Evolutionary conservation across 2,888 invertebrate species (phyloP).

Genomic region (Erebia ligea): DNA sequence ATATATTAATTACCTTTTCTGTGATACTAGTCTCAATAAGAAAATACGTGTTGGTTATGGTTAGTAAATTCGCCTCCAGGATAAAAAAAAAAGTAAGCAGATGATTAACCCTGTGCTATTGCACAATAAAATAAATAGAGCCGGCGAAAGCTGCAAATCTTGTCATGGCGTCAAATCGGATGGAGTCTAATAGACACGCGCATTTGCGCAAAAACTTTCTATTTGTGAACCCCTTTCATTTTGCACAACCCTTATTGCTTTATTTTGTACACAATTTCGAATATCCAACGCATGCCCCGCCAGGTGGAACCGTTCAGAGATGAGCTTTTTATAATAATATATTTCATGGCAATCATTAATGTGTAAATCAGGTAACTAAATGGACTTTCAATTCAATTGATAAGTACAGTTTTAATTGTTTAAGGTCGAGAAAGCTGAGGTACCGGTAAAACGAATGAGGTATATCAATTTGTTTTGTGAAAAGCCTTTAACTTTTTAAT

Average conservation of each 20-base stretch:
- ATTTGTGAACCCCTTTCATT: conserved; percentile 58
- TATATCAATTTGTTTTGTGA: not conserved
- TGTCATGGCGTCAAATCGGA: conserved; percentile 23
- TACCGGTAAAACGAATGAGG: not conserved
- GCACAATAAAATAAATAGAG: conserved; percentile 24
- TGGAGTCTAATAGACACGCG: conserved; percentile 52
- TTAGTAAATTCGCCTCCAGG: not conserved
- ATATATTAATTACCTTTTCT: too few relatives aligned
- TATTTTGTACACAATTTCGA: conserved; percentile 50
- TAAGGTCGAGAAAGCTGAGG: not conserved
- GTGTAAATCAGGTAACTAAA: not conserved
- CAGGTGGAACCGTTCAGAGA: conserved; percentile 52
- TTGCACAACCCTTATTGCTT: conserved; percentile 58
- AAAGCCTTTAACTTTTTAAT: not conserved
- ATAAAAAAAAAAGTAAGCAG: not conserved
- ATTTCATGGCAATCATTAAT: conserved; percentile 5
- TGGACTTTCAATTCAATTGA: not conserved
- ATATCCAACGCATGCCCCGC: conserved; percentile 52
- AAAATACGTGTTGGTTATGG: not conserved
- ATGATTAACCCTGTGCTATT: conserved; percentile 23
- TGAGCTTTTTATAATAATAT: conserved; percentile 3
- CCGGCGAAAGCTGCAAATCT: conserved; percentile 33
- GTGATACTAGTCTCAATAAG: not conserved
- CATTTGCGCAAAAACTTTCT: conserved; percentile 57
- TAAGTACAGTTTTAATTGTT: conserved; percentile 1